These are phyloP conservation scores for Hypotaenidia philippensis DNA, from an alignment of 2,797 vertebrate genomes.

Conservation along the genomic window DNA sequence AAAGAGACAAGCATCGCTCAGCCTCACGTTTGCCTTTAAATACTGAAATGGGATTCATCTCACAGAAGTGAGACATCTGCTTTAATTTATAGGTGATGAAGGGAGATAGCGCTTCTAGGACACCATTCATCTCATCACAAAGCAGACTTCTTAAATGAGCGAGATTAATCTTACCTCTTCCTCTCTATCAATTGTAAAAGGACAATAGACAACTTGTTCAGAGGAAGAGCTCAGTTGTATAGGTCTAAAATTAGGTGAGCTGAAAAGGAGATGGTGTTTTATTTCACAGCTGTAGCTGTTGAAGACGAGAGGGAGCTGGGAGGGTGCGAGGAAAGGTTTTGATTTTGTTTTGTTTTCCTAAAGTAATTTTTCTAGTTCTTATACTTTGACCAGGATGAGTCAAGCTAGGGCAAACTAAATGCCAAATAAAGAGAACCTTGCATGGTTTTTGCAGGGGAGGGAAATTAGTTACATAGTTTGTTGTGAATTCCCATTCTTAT, in stretches of 20 bases:
- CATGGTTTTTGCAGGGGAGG: fast-evolving
- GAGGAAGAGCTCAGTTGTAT: neutral
- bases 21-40: neutral
- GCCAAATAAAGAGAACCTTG: neutral
- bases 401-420: neutral
- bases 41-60: neutral
- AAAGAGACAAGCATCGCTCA: neutral
- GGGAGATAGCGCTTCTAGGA: neutral
- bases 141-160: neutral
- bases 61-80: neutral
- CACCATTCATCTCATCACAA: neutral
- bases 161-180: neutral
- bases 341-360: neutral
- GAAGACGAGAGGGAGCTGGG: neutral
- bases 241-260: neutral
- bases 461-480: neutral
- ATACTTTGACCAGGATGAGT: neutral
- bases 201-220: neutral
- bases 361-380: neutral
- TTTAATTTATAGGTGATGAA: neutral
- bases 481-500: neutral
- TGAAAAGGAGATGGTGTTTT: neutral
- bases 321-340: neutral
- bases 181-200: neutral
- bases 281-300: neutral